Evolutionary conservation across 2,797 vertebrate species (phyloP).

Genomic region (Orestias chungarensis): DNA sequence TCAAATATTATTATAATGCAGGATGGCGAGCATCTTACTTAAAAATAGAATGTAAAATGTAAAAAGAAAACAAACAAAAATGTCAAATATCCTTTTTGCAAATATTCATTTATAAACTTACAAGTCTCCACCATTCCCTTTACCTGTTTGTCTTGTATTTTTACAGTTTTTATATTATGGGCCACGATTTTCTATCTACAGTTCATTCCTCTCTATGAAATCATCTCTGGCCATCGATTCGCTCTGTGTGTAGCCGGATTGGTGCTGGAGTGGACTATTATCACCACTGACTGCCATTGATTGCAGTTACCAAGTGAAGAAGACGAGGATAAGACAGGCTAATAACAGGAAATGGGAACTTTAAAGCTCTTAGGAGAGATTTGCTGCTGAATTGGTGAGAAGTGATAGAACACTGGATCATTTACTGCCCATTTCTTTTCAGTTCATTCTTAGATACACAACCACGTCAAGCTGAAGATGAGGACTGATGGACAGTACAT

Average conservation of each 20-base stretch:
- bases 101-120: no score
- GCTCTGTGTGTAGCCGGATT: constrained; percentile 5
- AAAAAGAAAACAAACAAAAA: no score
- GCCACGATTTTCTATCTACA: constrained; percentile 48
- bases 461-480: constrained; percentile 4
- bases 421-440: constrained; percentile 24
- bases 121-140: no score
- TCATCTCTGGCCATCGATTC: constrained; percentile 27
- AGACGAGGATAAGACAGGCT: constrained; percentile 27
- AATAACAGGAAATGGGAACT: constrained; percentile 29
- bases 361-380: constrained; percentile 14
- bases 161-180: constrained; percentile 37
- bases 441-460: constrained; percentile 18
- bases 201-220: constrained; percentile 49
- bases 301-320: constrained; percentile 33
- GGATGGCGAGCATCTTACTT: no score
- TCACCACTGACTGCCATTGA: constrained; percentile 56
- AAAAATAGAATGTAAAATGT: no score
- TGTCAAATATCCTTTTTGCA: no score
- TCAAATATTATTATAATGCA: no score
- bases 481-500: neutral
- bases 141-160: no score
- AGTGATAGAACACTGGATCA: constrained; percentile 15
- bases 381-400: constrained; percentile 7
- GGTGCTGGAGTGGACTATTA: constrained; percentile 37